A percentile compares a stretch with the other conserved stretches of the same genome.
These are phyloP conservation scores for Scaeva pyrastri DNA, from an alignment of 2,888 invertebrate species.

Conservation along the genomic window DNA sequence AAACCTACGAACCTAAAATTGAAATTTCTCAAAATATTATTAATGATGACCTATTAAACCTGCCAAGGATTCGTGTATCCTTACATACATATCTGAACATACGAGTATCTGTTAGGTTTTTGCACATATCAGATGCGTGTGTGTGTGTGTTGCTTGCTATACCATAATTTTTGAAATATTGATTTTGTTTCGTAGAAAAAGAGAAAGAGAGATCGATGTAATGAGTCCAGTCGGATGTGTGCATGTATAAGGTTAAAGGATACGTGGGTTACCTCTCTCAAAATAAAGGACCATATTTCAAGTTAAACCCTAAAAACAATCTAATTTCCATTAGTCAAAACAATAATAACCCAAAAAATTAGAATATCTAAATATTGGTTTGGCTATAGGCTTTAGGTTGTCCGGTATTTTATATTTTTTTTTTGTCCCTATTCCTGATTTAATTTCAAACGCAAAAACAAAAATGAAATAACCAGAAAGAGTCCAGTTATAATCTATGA, in stretches of 20 bases:
- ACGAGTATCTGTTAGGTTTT: neutral
- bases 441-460: constrained; percentile 54
- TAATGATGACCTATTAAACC: constrained; percentile 39
- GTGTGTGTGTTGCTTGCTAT: neutral
- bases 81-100: too few species aligned
- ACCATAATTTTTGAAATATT: neutral
- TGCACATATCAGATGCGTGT: neutral
- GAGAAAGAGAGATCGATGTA: neutral
- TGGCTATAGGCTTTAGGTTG: neutral
- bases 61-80: too few species aligned
- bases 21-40: constrained; percentile 28
- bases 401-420: neutral
- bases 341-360: constrained; percentile 46
- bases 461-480: constrained; percentile 33
- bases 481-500: neutral
- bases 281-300: constrained; percentile 34
- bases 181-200: neutral
- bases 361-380: constrained; percentile 60
- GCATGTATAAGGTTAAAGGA: neutral
- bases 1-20: neutral
- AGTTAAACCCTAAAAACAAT: constrained; percentile 39
- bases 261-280: too few species aligned
- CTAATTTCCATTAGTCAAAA: constrained; percentile 60
- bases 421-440: constrained; percentile 22
- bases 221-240: too few species aligned